Conservation (phyloP, 2,113 vertebrate genomes). For the Trochalopteron elliotii region DNA sequence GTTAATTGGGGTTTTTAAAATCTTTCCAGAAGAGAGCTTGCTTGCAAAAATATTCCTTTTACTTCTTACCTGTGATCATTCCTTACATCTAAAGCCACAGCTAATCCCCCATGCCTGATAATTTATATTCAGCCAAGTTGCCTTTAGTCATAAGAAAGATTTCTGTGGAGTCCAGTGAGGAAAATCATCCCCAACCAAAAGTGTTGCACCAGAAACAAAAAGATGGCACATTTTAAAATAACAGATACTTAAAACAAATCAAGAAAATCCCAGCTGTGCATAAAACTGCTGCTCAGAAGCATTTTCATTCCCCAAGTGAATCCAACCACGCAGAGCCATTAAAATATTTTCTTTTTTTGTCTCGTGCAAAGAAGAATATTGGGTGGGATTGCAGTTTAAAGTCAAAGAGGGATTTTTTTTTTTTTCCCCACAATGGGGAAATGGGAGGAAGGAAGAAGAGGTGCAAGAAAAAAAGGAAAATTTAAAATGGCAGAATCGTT, state of each 20-base stretch:
- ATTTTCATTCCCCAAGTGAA: neutral
- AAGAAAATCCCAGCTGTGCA: neutral
- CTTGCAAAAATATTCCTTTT: constrained; percentile 41
- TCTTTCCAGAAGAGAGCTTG: neutral
- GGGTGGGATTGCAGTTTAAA: neutral
- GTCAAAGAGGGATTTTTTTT: neutral
- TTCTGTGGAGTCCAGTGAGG: neutral
- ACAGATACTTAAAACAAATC: neutral
- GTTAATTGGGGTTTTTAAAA: neutral
- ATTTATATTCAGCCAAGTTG: constrained; percentile 5
- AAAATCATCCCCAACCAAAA: neutral
- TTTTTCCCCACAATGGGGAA: neutral
- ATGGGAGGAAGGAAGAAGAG: neutral
- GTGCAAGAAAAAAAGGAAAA: neutral
- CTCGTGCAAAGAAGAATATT: neutral
- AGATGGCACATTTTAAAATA: neutral
- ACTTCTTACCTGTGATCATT: constrained; percentile 3
- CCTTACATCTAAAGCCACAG: neutral
- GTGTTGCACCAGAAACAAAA: neutral
- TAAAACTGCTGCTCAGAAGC: neutral
- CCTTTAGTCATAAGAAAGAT: neutral
- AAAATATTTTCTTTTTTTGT: neutral
- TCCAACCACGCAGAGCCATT: neutral
- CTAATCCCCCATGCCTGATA: neutral
- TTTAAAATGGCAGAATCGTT: too few relatives aligned